Base-by-base conservation (phyloP, 2,888 invertebrate genomes). In the Meiosimyza platycephala region DNA sequence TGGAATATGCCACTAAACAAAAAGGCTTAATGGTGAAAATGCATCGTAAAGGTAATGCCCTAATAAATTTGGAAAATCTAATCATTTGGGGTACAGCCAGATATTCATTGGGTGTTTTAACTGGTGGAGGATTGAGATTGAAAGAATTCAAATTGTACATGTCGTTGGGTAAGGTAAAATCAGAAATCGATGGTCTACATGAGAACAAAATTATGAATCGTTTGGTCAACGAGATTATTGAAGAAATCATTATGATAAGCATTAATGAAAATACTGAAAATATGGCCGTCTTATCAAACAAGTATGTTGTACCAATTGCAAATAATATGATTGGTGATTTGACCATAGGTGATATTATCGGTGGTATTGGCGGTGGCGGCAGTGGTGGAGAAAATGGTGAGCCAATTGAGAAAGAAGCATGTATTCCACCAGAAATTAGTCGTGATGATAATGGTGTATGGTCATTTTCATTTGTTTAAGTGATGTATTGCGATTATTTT, bases 201-300 rank as follows among this genome's bases (percentile, higher is more conserved):
- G 78, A 79, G 18, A 75, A 80, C 33, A 74, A 76, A 47, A 79
- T 83, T 18, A 51, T 85, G 60, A 85, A 85, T 62, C 75, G 77
- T 6, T 82, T 83, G 71, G 50, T 84, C 6, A 85, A 85, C 72
- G 79, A 84, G 33, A 55, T 85, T 16, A 69, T 85, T 67, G 85
- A 83, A 75, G 85, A 85, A 72, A 79, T 81, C 71, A 76, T 85
- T 59, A 72, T 74, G 63, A 47, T 85, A 47, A 75, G 77, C 5
- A 72, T 85, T 54, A 85, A 85, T 72, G 85, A 85, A 18, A 85
- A 85, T 73, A 81, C 82, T 18, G 79, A 83, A 0, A 74, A 78
- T 13, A 72, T 83, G 1, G 79, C 82, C 7, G 51, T 78, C 0
- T 76, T 77, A 33, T 75, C 80, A n/a, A 78, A 83, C 71, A 67